Evolutionary conservation across 2,888 invertebrate species (phyloP).

Genomic region (Papilio demoleus): DNA sequence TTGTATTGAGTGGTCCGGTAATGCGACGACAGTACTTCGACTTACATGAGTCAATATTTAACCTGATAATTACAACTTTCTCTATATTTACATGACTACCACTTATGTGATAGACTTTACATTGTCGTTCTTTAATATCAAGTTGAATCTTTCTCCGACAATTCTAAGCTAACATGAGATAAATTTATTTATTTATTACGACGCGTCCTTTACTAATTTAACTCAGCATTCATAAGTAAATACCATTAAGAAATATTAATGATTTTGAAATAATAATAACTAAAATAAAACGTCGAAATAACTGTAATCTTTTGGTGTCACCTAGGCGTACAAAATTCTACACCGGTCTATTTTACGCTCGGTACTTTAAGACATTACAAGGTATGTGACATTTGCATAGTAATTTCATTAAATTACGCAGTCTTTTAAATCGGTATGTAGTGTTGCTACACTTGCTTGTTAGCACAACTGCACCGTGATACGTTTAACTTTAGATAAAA

Average conservation of each 20-base stretch:
- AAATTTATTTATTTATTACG: too few relatives aligned
- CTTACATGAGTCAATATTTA: conserved; percentile 21
- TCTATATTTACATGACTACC: conserved; percentile 7
- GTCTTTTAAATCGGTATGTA: conserved; percentile 9
- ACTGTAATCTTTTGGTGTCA: not conserved
- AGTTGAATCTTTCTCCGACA: not conserved
- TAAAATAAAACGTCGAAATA: too few relatives aligned
- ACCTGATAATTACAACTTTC: conserved; percentile 14
- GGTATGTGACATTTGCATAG: conserved; percentile 11
- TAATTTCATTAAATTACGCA: conserved; percentile 13
- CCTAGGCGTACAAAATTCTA: not conserved
- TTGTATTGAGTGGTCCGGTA: conserved; percentile 16
- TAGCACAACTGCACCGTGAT: not conserved
- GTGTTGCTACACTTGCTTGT: not conserved
- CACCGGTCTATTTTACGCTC: not conserved
- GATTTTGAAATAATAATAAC: too few relatives aligned
- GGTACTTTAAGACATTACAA: conserved; percentile 9
- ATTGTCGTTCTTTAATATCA: not conserved
- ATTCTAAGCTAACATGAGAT: too few relatives aligned
- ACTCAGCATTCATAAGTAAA: too few relatives aligned
- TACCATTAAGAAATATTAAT: too few relatives aligned
- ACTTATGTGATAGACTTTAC: not conserved
- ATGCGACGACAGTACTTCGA: conserved; percentile 2
- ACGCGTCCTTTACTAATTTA: too few relatives aligned
- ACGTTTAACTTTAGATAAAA: not conserved